These are phyloP conservation scores for Morone saxatilis DNA, from an alignment of 2,113 vertebrate genomes.

Conservation along the genomic window DNA sequence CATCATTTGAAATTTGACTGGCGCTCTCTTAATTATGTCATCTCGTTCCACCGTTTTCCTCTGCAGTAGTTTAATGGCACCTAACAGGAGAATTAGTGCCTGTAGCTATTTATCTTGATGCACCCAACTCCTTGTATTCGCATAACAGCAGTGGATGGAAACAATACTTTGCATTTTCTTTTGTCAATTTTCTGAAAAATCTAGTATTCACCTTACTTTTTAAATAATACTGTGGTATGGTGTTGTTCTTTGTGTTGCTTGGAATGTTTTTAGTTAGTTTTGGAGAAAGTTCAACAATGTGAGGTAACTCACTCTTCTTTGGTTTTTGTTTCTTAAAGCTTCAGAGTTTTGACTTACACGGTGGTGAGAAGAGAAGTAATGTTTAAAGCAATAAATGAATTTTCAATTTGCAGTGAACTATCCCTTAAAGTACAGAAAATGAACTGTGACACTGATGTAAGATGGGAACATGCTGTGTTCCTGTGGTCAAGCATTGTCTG, in stretches of 20 bases:
- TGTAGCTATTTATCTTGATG: neutral
- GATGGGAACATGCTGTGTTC: constrained; percentile 64
- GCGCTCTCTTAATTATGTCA: neutral
- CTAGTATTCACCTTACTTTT: no score
- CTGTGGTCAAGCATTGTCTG: constrained; percentile 68
- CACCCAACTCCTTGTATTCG: neutral
- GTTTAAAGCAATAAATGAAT: constrained; percentile 38
- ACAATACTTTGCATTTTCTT: neutral
- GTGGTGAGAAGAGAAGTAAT: constrained; percentile 28
- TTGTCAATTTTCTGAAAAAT: neutral
- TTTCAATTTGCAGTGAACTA: constrained; percentile 49
- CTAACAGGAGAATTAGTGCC: neutral
- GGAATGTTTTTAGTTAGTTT: neutral
- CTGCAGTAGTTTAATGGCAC: neutral
- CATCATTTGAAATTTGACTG: neutral
- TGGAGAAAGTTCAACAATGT: constrained; percentile 15
- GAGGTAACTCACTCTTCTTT: constrained; percentile 12
- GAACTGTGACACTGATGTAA: constrained; percentile 63
- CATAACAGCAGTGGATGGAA: neutral
- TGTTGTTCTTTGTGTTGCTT: constrained; percentile 18
- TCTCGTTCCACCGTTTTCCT: neutral
- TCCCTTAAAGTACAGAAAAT: constrained; percentile 54
- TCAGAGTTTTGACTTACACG: constrained; percentile 32
- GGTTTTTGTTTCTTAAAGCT: constrained; percentile 19
- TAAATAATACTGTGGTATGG: neutral